These are phyloP conservation scores for Diarsia rubi DNA, from an alignment of 2,888 invertebrate species.

Conservation along the genomic window DNA sequence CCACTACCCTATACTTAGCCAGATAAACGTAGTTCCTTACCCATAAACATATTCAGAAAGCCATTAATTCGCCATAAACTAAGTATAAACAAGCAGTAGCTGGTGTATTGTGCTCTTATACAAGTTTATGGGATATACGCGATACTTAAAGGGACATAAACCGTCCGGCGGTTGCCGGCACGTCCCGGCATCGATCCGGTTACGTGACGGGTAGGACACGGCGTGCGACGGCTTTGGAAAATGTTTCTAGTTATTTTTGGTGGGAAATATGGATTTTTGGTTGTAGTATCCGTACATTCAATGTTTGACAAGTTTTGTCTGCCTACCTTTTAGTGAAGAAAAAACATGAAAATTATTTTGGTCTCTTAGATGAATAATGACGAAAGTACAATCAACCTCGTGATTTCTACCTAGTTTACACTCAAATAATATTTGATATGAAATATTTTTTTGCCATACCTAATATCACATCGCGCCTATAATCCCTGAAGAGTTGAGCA, in stretches of 20 bases:
- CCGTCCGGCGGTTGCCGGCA: conserved; percentile 63
- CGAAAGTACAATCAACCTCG: no score
- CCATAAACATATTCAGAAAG: conserved; percentile 41
- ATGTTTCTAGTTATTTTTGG: conserved; percentile 38
- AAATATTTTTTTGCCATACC: no score
- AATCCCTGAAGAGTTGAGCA: no score
- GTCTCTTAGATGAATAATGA: no score
- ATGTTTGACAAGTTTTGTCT: not conserved
- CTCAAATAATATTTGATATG: no score
- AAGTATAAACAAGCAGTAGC: conserved; percentile 55
- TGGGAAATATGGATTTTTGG: conserved; percentile 26
- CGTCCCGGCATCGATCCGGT: conserved; percentile 70
- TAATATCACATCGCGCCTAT: no score
- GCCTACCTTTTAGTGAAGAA: not conserved
- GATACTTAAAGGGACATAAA: conserved; percentile 64
- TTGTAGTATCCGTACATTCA: not conserved
- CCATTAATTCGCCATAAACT: conserved; percentile 52
- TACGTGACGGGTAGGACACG: conserved; percentile 63
- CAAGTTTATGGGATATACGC: conserved; percentile 59
- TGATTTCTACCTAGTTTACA: no score
- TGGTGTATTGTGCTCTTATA: conserved; percentile 47
- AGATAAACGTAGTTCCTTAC: not conserved
- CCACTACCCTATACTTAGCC: no score
- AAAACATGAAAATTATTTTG: not conserved
- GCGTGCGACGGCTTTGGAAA: conserved; percentile 24